phyloP scores from a whole-genome alignment of 2,113 vertebrate species.

The Corythaixoides concolor region DNA sequence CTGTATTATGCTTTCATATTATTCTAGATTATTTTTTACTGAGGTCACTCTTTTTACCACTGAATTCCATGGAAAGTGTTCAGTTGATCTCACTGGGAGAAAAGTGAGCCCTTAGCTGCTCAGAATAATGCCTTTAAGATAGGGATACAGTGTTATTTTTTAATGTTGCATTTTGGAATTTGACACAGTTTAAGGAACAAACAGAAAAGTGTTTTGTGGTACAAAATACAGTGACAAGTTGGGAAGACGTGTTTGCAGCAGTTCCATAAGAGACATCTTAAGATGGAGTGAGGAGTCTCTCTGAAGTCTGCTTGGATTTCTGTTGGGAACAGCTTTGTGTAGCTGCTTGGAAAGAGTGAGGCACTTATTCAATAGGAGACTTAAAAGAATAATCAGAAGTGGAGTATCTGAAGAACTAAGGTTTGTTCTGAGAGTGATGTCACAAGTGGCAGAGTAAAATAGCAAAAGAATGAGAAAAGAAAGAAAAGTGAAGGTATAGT shows the following conservation, averaged over 20 bases:
- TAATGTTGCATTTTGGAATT: not conserved
- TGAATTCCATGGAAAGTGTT: not conserved
- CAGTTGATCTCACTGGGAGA: not conserved
- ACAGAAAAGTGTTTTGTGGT: not conserved
- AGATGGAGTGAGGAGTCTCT: accelerated
- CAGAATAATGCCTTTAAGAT: not conserved
- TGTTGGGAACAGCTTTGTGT: not conserved
- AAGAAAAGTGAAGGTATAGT: not conserved
- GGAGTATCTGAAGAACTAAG: not conserved
- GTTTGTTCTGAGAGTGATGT: not conserved
- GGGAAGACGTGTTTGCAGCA: not conserved
- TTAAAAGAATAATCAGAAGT: not conserved
- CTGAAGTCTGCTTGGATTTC: not conserved
- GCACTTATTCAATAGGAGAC: not conserved
- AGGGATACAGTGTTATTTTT: not conserved
- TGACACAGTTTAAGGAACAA: not conserved
- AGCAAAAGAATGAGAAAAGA: not conserved
- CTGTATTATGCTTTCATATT: not conserved
- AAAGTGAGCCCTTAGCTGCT: not conserved
- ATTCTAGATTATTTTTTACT: not conserved
- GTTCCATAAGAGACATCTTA: not conserved
- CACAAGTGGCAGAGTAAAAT: not conserved
- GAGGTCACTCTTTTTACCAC: not conserved
- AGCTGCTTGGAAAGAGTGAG: not conserved
- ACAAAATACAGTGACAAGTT: not conserved